These are phyloP conservation scores for Ptilodon capucinus DNA, from an alignment of 2,888 invertebrate species.

Conservation along the genomic window DNA sequence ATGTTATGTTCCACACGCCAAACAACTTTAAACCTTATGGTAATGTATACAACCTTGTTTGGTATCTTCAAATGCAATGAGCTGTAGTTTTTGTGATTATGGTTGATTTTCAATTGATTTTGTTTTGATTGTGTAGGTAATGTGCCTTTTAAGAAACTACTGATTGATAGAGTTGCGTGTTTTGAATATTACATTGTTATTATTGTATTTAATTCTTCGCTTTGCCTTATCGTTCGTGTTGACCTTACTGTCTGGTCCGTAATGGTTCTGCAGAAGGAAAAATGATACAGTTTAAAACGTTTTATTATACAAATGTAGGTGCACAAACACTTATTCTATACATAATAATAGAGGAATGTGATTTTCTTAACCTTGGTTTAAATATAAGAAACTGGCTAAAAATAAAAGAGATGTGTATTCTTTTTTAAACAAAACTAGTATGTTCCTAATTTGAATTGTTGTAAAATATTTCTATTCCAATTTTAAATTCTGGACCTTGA, in stretches of 20 bases:
- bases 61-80: background rate
- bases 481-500: too few species aligned
- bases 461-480: too few species aligned
- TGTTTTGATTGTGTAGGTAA: constrained; percentile 1
- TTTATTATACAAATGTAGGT: background rate
- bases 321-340: background rate
- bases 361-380: background rate
- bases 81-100: background rate
- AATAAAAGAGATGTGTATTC: too few species aligned
- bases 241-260: constrained; percentile 14
- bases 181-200: constrained; percentile 8
- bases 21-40: constrained; percentile 27
- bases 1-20: constrained; percentile 28
- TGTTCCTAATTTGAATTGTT: too few species aligned
- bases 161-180: constrained; percentile 32
- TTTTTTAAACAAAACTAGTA: too few species aligned
- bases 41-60: background rate
- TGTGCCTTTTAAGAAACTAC: constrained; percentile 8
- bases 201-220: constrained; percentile 5
- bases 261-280: constrained; percentile 5
- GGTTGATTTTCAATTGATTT: constrained; percentile 9
- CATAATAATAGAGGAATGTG: too few species aligned
- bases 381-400: too few species aligned
- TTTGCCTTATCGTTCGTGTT: constrained; percentile 12
- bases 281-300: background rate